phyloP scores from a whole-genome alignment of 2,797 vertebrate species.

The Squalus acanthias region DNA sequence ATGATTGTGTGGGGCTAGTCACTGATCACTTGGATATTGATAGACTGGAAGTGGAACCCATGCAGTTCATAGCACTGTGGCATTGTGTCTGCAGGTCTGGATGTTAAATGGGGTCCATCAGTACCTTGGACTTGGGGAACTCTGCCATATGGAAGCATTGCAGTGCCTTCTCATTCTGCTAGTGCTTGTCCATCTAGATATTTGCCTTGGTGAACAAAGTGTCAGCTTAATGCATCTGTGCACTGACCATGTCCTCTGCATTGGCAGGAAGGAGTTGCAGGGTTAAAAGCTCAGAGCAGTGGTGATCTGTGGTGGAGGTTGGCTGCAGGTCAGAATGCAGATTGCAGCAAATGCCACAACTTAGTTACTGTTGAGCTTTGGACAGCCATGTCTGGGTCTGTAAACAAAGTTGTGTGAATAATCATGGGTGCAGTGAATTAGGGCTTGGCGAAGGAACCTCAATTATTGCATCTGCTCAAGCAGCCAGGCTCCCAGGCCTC shows the following conservation, averaged over 20 bases:
- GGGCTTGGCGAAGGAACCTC: background rate
- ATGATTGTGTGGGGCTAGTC: background rate
- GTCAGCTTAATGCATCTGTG: background rate
- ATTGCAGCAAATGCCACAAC: background rate
- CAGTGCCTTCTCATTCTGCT: background rate
- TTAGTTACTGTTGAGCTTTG: no score
- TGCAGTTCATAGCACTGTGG: background rate
- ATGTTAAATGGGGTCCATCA: background rate
- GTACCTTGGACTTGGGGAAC: background rate
- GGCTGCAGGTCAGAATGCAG: background rate
- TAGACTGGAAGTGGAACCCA: background rate
- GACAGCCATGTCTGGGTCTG: background rate
- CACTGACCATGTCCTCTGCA: background rate
- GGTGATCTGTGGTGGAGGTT: background rate
- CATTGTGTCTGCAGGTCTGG: background rate
- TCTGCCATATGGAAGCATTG: background rate
- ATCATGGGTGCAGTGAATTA: no score
- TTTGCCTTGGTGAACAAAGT: background rate
- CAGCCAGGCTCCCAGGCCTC: background rate
- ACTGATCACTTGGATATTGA: background rate
- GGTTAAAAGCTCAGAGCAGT: background rate
- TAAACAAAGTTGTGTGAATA: background rate
- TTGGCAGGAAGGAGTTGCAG: background rate
- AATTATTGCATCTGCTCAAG: background rate
- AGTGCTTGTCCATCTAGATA: background rate